Conservation (phyloP, 1,140 invertebrate species). For the Saxidomus purpurata region DNA sequence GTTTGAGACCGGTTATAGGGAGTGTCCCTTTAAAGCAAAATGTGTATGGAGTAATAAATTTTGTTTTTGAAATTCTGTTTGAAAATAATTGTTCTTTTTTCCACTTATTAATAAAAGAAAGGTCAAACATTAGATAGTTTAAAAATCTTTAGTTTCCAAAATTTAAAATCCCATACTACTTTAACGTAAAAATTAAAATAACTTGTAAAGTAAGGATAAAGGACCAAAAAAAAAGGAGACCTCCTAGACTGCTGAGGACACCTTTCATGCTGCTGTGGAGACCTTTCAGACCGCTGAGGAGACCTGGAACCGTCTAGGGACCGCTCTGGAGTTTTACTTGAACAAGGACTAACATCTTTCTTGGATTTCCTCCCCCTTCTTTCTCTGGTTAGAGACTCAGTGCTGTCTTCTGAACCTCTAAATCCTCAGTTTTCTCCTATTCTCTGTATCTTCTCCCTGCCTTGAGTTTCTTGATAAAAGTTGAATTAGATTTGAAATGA, state of each 20-base stretch:
- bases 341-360: conserved; percentile 23
- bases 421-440: conserved; percentile 14
- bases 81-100: too few relatives aligned
- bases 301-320: too few relatives aligned
- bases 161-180: neutral
- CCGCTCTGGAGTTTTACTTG: neutral
- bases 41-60: neutral
- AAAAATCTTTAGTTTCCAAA: neutral
- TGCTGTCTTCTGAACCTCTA: conserved; percentile 1
- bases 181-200: too few relatives aligned
- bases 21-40: too few relatives aligned
- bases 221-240: neutral
- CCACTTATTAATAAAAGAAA: conserved; percentile 1
- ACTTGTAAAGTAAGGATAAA: too few relatives aligned
- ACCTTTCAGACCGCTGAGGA: too few relatives aligned
- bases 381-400: conserved; percentile 18
- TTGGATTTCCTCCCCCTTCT: conserved; percentile 4
- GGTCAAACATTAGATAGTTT: neutral
- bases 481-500: neutral
- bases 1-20: too few relatives aligned
- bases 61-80: neutral
- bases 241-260: neutral
- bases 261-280: neutral
- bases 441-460: neutral
- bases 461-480: neutral